phyloP scores from a whole-genome alignment of 2,888 invertebrate species.

The Atherix ibis region DNA sequence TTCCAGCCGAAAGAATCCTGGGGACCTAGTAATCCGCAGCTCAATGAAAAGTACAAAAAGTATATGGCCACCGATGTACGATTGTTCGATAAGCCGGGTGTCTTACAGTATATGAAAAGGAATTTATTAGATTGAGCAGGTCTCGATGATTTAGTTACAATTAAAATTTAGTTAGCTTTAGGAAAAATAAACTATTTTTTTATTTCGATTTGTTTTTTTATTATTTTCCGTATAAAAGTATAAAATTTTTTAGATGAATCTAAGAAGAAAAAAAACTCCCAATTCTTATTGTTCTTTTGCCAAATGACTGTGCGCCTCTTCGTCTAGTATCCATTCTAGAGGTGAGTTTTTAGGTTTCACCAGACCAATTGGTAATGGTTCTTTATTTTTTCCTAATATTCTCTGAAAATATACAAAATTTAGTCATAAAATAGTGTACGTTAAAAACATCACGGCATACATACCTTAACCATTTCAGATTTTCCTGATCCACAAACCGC shows the following conservation, averaged over 20 bases:
- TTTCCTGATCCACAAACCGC: conserved; percentile 72
- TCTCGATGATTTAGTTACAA: too few species aligned
- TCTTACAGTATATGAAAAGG: conserved; percentile 20
- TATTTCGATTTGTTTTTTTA: too few species aligned
- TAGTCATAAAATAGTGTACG: too few species aligned
- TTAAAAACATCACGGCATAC: too few species aligned
- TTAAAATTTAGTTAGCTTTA: too few species aligned
- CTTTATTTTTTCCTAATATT: conserved; percentile 58
- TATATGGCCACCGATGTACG: conserved; percentile 23
- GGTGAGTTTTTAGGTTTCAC: conserved; percentile 55
- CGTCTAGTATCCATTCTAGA: conserved; percentile 48
- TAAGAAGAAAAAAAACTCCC: too few species aligned
- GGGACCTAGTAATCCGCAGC: conserved; percentile 38
- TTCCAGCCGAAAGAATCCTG: conserved; percentile 38
- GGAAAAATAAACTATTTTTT: too few species aligned
- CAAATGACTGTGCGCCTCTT: conserved; percentile 30
- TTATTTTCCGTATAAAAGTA: too few species aligned
- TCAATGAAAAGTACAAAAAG: conserved; percentile 37
- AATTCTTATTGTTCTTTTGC: too few species aligned
- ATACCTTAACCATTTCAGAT: conserved; percentile 76
- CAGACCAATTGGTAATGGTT: conserved; percentile 58
- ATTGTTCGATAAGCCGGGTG: conserved; percentile 16
- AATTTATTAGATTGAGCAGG: conserved; percentile 23
- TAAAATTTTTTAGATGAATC: too few species aligned
- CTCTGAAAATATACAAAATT: conserved; percentile 54